phyloP scores from a whole-genome alignment of 2,113 vertebrate species.

The Eulemur macaco region DNA sequence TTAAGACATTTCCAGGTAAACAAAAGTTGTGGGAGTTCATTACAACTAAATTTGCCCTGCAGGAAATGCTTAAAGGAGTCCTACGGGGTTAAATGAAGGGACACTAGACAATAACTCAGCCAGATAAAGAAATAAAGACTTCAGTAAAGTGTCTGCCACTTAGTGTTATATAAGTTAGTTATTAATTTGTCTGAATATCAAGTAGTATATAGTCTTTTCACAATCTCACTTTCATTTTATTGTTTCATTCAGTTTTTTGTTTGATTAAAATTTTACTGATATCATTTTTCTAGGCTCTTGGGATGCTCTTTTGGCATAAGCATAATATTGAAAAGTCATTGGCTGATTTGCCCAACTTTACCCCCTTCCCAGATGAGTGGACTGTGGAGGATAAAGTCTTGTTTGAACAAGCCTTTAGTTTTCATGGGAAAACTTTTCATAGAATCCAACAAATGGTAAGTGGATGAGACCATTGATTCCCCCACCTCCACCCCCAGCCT shows the following conservation, averaged over 20 bases:
- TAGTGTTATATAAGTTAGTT: accelerated
- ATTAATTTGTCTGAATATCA: not conserved
- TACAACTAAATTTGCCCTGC: not conserved
- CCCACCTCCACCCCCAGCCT: too few species aligned
- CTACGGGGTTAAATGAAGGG: too few species aligned
- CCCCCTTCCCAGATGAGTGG: conserved; percentile 98
- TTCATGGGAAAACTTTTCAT: conserved; percentile 97
- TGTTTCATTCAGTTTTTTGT: not conserved
- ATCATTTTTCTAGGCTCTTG: conserved; percentile 89
- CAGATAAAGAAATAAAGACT: too few species aligned
- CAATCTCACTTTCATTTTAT: not conserved
- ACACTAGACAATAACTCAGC: too few species aligned
- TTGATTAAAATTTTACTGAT: conserved; percentile 42
- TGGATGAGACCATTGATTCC: not conserved
- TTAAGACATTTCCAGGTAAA: not conserved
- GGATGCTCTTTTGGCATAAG: conserved; percentile 99
- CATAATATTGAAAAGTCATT: conserved; percentile 97
- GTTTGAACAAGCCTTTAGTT: conserved; percentile 98
- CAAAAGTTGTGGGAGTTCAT: not conserved
- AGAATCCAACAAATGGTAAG: conserved; percentile 98
- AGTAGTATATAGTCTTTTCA: accelerated
- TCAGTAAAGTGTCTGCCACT: not conserved
- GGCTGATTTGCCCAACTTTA: conserved; percentile 97
- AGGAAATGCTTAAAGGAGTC: too few species aligned
- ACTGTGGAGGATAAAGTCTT: conserved; percentile 97